Evolutionary conservation across 2,797 vertebrate species (phyloP), one percentile per base, ranked within the genome.

Genomic region (Acrossocheilus fasciatus): DNA sequence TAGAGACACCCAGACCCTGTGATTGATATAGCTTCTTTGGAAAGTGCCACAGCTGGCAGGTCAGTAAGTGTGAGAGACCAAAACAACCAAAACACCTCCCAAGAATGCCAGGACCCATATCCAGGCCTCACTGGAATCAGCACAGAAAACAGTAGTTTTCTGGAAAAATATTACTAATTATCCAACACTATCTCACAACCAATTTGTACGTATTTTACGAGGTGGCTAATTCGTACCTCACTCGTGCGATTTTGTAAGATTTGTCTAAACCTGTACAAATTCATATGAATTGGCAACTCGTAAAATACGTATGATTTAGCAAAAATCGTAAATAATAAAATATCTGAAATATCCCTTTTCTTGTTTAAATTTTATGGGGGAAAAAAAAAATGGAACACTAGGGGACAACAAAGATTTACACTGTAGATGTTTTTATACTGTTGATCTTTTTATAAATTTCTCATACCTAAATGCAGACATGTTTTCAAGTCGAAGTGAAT

Each of bases 1-100:
- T 45, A 81, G 36, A 74, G 78, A 74, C 43, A 81, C 54, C 36
- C 17, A 41, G 66, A 57, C 41, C 66, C 78, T 66, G 54, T 66
- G 52, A 73, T 85, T 79, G 76, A 72, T 80, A 54, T 59, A 23
- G 23, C 57, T 81, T 81, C 57, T 86, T 66, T 39, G 57, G 45
- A 81, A 36, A 81, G 68, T 47, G 84, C 14, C 69, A 26, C 9
- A 52, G 10, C n/a, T 86, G 57, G 43, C 84, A 64, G 69, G 69
- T 15, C 54, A 41, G 36, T 80, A 30, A 30, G 41, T 74, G 41
- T 81, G 10, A 50, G 69, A 54, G 57, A 43, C 39, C 39, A 39
- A 64, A 81, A 41, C 84, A 74, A 86, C 41, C 54, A 80, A 73
- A 81, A 70, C 7, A 11, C 39, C 12, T 79, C 20, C 23, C 20